Evolutionary conservation across 2,888 invertebrate species (phyloP).

Genomic region (Sthenelais limicola): DNA sequence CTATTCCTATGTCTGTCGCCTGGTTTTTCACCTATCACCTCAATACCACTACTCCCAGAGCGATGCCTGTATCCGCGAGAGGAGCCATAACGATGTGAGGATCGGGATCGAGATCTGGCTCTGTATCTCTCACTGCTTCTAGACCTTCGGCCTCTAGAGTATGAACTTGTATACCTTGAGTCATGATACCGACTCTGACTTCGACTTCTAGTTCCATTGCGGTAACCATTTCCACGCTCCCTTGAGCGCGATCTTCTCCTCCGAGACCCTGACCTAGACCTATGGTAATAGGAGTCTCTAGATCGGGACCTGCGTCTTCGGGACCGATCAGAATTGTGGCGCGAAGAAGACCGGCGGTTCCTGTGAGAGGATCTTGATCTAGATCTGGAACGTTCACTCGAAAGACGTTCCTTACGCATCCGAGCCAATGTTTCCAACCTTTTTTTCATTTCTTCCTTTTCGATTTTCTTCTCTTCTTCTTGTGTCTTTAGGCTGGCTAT

Average conservation of each 20-base stretch:
- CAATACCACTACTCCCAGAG: slow-evolving; percentile 22
- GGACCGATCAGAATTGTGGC: slow-evolving; percentile 14
- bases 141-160: no score
- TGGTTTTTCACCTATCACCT: background rate
- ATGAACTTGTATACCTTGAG: no score
- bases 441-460: background rate
- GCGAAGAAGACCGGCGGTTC: background rate
- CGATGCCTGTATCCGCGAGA: background rate
- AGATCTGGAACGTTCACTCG: background rate
- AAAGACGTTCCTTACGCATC: background rate
- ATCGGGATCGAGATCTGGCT: slow-evolving; percentile 20
- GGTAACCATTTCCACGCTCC: no score
- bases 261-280: slow-evolving; percentile 12
- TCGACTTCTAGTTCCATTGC: no score
- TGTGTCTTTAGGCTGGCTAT: no score
- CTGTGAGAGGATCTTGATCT: slow-evolving; percentile 3
- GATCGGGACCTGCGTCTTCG: slow-evolving; percentile 45
- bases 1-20: background rate
- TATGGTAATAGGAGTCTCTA: slow-evolving; percentile 34
- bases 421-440: background rate
- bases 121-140: no score
- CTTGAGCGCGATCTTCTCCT: slow-evolving; percentile 20
- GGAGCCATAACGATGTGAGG: background rate
- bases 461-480: slow-evolving; percentile 8
- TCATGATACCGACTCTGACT: no score